Evolutionary conservation across 2,113 vertebrate genomes (phyloP).

Genomic region (Bos taurus): ARS-UCD2.0 NC_037343.1:72643501-72644000

Average conservation of each 20-base stretch:
- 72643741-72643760: not conserved
- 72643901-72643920: not conserved
- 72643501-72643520: not conserved
- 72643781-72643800: not conserved
- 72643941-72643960: not conserved
- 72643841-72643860: not conserved
- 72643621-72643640: not conserved
- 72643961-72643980: fast-evolving
- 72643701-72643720: not conserved
- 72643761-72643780: not conserved
- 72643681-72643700: conserved; percentile 12
- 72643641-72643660: fast-evolving
- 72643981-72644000: not conserved
- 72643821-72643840: fast-evolving
- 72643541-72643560: not conserved
- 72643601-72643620: not conserved
- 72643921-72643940: not conserved
- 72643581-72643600: not conserved
- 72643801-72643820: not conserved
- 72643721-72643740: not conserved
- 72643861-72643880: not conserved
- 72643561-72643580: not conserved
- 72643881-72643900: not conserved
- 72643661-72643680: not conserved
- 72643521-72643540: not conserved